Percentiles rank a stretch among this genome's conserved stretches.
phyloP scores from a whole-genome alignment of 2,797 vertebrate species.

The Alouatta caraya region DNA sequence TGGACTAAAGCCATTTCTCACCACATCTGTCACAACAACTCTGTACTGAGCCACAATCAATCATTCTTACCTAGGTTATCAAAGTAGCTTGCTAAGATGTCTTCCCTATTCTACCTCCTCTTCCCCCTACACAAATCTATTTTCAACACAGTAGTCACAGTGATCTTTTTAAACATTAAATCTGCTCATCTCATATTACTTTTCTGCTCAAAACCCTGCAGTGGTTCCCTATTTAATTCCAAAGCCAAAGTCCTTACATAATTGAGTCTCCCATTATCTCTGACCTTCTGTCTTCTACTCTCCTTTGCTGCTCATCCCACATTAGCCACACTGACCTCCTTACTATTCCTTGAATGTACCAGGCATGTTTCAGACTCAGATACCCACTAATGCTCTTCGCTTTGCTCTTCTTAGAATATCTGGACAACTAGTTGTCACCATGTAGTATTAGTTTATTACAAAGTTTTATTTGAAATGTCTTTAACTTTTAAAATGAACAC shows the following conservation, averaged over 20 bases:
- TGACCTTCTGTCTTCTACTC: background rate
- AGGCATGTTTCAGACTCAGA: background rate
- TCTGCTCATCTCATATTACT: background rate
- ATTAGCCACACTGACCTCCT: background rate
- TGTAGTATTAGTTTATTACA: slow-evolving; percentile 7
- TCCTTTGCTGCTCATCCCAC: background rate
- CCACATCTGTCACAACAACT: background rate
- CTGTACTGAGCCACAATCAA: background rate
- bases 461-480: background rate
- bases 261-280: background rate
- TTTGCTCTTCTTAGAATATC: background rate
- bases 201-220: background rate
- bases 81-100: background rate
- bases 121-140: background rate
- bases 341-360: background rate
- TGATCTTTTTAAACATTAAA: background rate
- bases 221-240: background rate
- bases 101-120: background rate
- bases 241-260: background rate
- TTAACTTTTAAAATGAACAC: background rate
- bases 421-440: background rate
- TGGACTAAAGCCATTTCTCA: background rate
- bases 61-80: background rate
- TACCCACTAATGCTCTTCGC: background rate
- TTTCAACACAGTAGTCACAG: background rate